A percentile compares a stretch with the other conserved stretches of the same genome.
These are phyloP conservation scores for Tragopan temminckii DNA, from an alignment of 2,797 vertebrate genomes.

Conservation along the genomic window DNA sequence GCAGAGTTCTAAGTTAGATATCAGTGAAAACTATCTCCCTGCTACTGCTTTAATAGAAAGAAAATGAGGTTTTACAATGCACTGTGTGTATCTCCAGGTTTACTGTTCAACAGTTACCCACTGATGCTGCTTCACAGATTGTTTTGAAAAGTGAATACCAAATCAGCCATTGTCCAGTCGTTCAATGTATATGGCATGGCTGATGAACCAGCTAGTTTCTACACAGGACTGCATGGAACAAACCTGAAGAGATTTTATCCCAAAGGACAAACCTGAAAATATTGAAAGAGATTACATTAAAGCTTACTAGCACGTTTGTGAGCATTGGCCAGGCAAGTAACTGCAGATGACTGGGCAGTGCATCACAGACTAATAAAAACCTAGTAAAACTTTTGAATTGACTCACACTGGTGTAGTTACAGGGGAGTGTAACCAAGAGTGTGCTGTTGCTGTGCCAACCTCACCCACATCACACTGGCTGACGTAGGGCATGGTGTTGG, in stretches of 20 bases:
- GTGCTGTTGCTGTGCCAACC: slow-evolving; percentile 57
- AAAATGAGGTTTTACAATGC: neutral
- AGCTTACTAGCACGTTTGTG: neutral
- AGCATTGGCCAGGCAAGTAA: neutral
- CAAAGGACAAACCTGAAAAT: neutral
- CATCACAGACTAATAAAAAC: slow-evolving; percentile 59
- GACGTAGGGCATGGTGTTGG: neutral
- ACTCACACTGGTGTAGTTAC: slow-evolving; percentile 33
- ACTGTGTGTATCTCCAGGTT: neutral
- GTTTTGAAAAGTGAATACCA: neutral
- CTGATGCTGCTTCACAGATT: neutral
- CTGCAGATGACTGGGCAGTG: neutral
- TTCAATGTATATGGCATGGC: neutral
- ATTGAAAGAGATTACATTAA: neutral
- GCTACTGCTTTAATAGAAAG: neutral
- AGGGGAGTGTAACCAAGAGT: neutral
- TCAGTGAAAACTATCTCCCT: neutral
- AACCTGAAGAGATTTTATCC: neutral
- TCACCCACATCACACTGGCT: neutral
- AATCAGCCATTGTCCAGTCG: neutral
- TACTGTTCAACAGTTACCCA: slow-evolving; percentile 24
- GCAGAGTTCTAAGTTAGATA: slow-evolving; percentile 55
- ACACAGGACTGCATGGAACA: neutral
- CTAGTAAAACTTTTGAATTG: slow-evolving; percentile 48
- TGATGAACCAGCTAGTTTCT: neutral